These are phyloP conservation scores for Callosobruchus maculatus DNA, from an alignment of 2,888 invertebrate species.

Conservation along the genomic window DNA sequence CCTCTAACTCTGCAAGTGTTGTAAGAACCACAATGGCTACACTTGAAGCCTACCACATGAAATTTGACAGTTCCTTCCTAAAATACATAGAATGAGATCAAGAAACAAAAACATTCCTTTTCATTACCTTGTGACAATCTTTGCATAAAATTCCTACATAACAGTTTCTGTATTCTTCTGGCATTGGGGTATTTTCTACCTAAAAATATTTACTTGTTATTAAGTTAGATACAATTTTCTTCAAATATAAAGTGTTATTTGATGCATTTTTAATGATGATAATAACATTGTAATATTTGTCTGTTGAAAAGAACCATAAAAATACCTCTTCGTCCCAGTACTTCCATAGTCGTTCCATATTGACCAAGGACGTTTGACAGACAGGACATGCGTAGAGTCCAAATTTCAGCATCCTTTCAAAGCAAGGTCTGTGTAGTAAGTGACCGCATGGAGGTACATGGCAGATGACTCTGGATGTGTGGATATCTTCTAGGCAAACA, in stretches of 20 bases:
- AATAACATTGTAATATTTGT: too few species aligned
- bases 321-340: conserved; percentile 72
- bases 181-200: conserved; percentile 76
- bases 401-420: conserved; percentile 68
- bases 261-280: too few species aligned
- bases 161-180: conserved; percentile 75
- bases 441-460: conserved; percentile 90
- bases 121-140: conserved; percentile 81
- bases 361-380: conserved; percentile 82
- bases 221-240: too few species aligned
- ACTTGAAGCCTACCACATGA: conserved; percentile 86
- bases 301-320: too few species aligned
- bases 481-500: conserved; percentile 86
- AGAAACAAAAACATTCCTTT: background rate
- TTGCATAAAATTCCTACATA: conserved; percentile 82
- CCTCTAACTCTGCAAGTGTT: conserved; percentile 81
- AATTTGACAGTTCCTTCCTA: conserved; percentile 79
- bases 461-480: conserved; percentile 84
- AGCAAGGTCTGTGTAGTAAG: conserved; percentile 80
- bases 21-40: conserved; percentile 83
- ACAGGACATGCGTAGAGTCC: conserved; percentile 88
- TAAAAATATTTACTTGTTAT: background rate
- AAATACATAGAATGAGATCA: conserved; percentile 31
- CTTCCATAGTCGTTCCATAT: conserved; percentile 82
- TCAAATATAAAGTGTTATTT: too few species aligned